Evolutionary conservation across 2,113 vertebrate species (phyloP), one percentile per base, ranked within the genome.

Genomic region (Lathamus discolor): DNA sequence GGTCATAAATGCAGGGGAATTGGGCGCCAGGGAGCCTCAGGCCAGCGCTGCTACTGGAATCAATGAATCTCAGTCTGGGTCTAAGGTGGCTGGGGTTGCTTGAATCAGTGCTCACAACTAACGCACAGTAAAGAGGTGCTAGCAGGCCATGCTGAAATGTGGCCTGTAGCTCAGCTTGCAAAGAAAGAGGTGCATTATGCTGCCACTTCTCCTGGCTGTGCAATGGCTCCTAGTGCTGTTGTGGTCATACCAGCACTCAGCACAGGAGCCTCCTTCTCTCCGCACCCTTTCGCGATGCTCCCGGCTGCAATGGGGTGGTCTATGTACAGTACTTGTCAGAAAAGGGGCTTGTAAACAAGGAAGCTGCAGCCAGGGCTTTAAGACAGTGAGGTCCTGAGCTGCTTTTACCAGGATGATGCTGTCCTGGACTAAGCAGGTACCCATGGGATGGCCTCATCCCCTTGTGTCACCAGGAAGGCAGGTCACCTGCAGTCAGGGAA

Each of bases 131-230:
- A n/a, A 63, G 72, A 70, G 35, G 23, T 16, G 43, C 2, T 16
- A 81, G 77, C 1, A 1, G 46, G 41, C 22, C 18, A 2, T 2
- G 4, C 2, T 11, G 16, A 73, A n/a, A 80, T n/a, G 9, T 0
- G 17, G 57, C 41, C 70, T 46, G 49, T 18, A 39, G 29, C 7
- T 70, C 44, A 80, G 37, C 57, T 35, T 35, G 31, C 52, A n/a
- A 52, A 51, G 43, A 48, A 17, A 41, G 54, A 39, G 29, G 1
- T 3, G 16, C 11, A 12, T n/a, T 88, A 13, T 72, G 59, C 33
- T 17, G 4, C 9, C 10, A 3, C 74, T 82, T 51, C 51, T 51
- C 55, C 43, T 75, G 67, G 55, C 8, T 7, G 17, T 17, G 69
- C 39, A 25, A 5, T 4, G 41, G 28, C 25, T 43, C 41, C 1